These are phyloP conservation scores for Cheirogaleus medius DNA, from an alignment of 2,113 vertebrate species.

Conservation along the genomic window DNA sequence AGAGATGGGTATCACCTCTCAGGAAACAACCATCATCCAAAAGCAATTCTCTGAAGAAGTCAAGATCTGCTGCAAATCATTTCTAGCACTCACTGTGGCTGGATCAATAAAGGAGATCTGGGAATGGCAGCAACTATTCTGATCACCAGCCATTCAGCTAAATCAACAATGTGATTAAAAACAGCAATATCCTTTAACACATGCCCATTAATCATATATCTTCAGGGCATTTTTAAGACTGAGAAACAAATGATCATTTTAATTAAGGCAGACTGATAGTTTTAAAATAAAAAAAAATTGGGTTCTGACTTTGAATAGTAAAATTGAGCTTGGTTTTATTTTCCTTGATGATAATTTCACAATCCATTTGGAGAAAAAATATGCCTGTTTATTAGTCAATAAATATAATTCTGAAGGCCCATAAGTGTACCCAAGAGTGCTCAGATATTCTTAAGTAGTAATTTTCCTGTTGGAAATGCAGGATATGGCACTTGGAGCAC, in stretches of 20 bases:
- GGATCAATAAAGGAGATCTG: background rate
- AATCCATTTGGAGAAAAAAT: background rate
- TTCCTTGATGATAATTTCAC: conserved; percentile 24
- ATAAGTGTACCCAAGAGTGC: background rate
- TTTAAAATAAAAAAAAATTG: background rate
- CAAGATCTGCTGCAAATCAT: fast-evolving
- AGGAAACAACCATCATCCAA: background rate
- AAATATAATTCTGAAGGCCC: background rate
- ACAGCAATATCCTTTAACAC: background rate
- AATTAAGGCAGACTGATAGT: background rate
- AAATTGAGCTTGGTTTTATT: background rate
- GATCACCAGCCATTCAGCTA: background rate
- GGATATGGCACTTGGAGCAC: background rate
- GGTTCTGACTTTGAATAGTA: background rate
- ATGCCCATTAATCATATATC: background rate
- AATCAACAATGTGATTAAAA: background rate
- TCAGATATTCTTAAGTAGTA: background rate
- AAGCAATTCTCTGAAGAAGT: background rate
- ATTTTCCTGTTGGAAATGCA: background rate
- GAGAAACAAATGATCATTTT: background rate
- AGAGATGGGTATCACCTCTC: background rate
- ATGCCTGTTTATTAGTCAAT: background rate
- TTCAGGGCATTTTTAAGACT: background rate
- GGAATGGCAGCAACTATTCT: background rate
- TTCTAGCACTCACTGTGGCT: background rate